These are phyloP conservation scores for Egretta garzetta DNA, from an alignment of 2,113 vertebrate genomes.

Conservation along the genomic window DNA sequence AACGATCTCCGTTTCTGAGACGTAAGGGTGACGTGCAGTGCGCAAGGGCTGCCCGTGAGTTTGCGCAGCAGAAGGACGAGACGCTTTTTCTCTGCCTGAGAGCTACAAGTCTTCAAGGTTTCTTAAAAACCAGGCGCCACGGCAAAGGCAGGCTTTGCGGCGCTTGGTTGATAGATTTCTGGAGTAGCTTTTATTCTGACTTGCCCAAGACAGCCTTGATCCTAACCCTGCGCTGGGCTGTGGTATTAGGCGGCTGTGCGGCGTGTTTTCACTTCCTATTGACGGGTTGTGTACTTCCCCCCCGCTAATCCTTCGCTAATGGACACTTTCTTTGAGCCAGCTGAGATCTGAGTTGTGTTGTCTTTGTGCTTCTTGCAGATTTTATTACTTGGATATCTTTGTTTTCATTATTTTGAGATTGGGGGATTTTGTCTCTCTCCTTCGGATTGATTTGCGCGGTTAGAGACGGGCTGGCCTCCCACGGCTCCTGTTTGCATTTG, in stretches of 20 bases:
- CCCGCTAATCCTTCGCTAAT: constrained; percentile 77
- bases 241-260: not conserved
- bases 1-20: not conserved
- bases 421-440: constrained; percentile 75
- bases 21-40: not conserved
- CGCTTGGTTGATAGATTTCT: not conserved
- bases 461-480: constrained; percentile 52
- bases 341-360: constrained; percentile 73
- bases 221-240: not conserved
- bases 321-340: constrained; percentile 76
- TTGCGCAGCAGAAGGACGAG: not conserved
- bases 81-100: not conserved
- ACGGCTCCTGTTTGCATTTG: constrained; percentile 65
- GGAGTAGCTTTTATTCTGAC: not conserved
- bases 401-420: constrained; percentile 81
- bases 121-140: not conserved
- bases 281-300: constrained; percentile 69
- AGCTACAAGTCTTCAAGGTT: not conserved
- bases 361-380: constrained; percentile 72
- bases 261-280: constrained; percentile 66
- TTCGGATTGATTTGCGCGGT: constrained; percentile 55
- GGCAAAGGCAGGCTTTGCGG: not conserved
- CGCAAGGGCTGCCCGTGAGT: fast-evolving
- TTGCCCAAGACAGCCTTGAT: not conserved
- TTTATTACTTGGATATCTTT: constrained; percentile 78